Percentiles rank a stretch among this genome's conserved stretches.
Conservation (phyloP, 2,888 invertebrate species). For the Trachelus iudaicus region DNA sequence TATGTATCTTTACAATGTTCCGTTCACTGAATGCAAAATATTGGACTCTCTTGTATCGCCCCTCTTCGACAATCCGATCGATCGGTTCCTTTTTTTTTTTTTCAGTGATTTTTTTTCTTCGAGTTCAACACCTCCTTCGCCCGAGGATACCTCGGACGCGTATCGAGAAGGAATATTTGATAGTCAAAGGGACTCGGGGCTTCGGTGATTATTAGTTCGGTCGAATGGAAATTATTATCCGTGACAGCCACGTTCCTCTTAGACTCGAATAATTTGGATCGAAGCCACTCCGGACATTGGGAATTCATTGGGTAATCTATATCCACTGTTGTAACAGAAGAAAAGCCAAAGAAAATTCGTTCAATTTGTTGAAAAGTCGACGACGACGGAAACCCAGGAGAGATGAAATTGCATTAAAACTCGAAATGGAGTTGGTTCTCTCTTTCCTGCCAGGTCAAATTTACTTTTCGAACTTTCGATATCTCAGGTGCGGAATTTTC, state of each 20-base stretch:
- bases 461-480: constrained; percentile 58
- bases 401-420: neutral
- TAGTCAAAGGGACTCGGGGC: neutral
- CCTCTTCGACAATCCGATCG: neutral
- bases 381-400: neutral
- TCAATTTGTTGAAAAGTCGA: constrained; percentile 4
- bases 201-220: neutral
- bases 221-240: neutral
- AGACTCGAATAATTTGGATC: neutral
- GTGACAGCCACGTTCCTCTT: neutral
- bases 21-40: neutral
- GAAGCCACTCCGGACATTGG: neutral
- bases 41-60: neutral
- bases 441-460: constrained; percentile 41
- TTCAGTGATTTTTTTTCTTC: neutral
- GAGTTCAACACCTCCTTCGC: neutral
- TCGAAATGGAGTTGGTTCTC: constrained; percentile 14
- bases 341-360: neutral
- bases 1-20: constrained; percentile 32
- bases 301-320: neutral
- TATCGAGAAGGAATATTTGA: neutral
- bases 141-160: neutral
- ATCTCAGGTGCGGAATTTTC: constrained; percentile 27
- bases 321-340: neutral
- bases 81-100: neutral